phyloP scores from a whole-genome alignment of 1,140 invertebrate species.

The Rhyacophila brunnea region DNA sequence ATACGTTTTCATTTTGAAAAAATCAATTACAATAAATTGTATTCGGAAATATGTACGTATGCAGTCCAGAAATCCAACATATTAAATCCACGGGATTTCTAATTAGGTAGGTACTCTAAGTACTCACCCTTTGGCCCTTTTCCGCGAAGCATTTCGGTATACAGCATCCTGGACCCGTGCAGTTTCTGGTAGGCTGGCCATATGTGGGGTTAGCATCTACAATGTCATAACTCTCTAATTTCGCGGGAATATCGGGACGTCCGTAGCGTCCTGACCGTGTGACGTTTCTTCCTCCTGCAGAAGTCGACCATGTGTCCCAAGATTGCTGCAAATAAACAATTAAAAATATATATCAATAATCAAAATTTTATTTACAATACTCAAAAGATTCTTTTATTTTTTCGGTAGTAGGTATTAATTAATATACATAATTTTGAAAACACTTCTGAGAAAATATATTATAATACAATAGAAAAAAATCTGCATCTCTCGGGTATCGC shows the following conservation, averaged over 20 bases:
- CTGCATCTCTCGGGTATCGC: too few relatives aligned
- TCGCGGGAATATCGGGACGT: conserved; percentile 34
- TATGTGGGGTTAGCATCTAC: conserved; percentile 57
- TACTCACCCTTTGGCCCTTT: conserved; percentile 74
- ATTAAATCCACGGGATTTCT: too few relatives aligned
- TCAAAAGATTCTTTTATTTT: too few relatives aligned
- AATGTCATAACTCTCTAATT: conserved; percentile 53
- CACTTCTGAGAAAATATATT: too few relatives aligned
- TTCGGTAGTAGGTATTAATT: too few relatives aligned
- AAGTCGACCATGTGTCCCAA: conserved; percentile 38
- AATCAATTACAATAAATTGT: too few relatives aligned
- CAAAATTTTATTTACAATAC: too few relatives aligned
- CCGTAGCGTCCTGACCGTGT: conserved; percentile 38
- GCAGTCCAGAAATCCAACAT: too few relatives aligned
- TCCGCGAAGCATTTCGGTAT: conserved; percentile 90
- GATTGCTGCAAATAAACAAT: conserved; percentile 42
- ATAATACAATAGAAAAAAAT: too few relatives aligned
- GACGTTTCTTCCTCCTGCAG: conserved; percentile 22
- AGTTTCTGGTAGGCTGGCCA: conserved; percentile 56
- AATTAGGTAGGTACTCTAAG: background rate
- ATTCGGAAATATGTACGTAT: too few relatives aligned
- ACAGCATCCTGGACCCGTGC: conserved; percentile 66
- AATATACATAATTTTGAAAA: too few relatives aligned
- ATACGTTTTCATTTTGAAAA: too few relatives aligned
- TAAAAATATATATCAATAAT: background rate